Evolutionary conservation across 30 jellyfish, hydroid and myxozoan genomes (phyloP), one percentile per base, ranked within the genome.

Genomic region (Aurelia sp.): DNA sequence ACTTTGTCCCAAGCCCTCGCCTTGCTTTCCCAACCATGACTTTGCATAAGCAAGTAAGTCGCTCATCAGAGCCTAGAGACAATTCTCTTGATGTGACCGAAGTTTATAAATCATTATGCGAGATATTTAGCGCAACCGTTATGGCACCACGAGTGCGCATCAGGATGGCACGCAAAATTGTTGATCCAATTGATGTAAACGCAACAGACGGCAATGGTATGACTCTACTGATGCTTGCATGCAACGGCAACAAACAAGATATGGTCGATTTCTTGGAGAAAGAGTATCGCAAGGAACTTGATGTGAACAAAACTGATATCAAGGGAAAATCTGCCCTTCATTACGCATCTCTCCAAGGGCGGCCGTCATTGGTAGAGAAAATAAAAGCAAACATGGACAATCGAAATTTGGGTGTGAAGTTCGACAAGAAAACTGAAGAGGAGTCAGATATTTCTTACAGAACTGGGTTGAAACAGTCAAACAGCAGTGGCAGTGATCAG

Each of bases 281-380:
- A 5, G 51, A 37, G 58, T 82, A 66, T 37, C 71, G 58, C 16
- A 30, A 47, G 59, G 53, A 57, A 11, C 51, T 82, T 4, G 81
- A 37, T 13, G 50, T 82, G 6, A 74, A 63, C 33, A 61, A 55
- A 27, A 35, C 19, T 20, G 97, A 84, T 27, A 16, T 2, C n/a
- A 51, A 61, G 23, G 97, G 97, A 21, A 84, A 85, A 40, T 76
- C 93, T 1, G 92, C 96, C 0, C 66, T 91, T 59, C 97, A 91
- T 64, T 84, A 76, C 67, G 95, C 97, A 19, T 71, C 93, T 76
- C 19, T 59, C 66, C 40, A 51, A 23, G 85, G 84, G 0, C 80
- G 91, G 27, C 85, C 78, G 48, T 23, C 91, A 17, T 64, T 82
- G 19, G 83, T 82, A 48, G 61, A 41, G 11, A 82, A 35, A 60